phyloP scores from a whole-genome alignment of 2,797 vertebrate genomes.

The Setipinna tenuifilis region DNA sequence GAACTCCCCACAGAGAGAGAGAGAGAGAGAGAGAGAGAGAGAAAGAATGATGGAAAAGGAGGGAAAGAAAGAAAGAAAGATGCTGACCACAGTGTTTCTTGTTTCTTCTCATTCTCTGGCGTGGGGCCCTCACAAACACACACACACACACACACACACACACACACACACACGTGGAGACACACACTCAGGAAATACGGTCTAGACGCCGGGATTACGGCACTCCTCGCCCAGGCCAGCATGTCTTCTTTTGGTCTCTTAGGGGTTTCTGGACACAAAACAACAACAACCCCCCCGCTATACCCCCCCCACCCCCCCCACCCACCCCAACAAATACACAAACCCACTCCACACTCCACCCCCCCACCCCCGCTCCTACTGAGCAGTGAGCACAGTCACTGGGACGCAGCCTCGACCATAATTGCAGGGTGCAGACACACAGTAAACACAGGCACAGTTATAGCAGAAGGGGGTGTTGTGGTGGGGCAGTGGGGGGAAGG shows the following conservation, averaged over 20 bases:
- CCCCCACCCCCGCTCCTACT: no score
- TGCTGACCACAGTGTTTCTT: background rate
- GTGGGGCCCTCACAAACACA: background rate
- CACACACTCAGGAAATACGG: slow-evolving; percentile 46
- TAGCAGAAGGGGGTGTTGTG: background rate
- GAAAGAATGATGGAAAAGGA: background rate
- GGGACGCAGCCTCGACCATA: background rate
- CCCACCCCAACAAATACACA: background rate
- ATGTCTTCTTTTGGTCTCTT: slow-evolving; percentile 24
- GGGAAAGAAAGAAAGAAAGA: background rate
- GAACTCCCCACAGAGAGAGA: background rate
- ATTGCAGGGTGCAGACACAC: background rate
- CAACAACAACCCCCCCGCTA: background rate
- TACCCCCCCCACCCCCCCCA: background rate
- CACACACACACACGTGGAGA: slow-evolving; percentile 16
- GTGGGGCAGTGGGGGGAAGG: no score
- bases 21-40: background rate
- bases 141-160: background rate
- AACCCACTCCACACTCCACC: background rate
- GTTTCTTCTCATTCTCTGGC: slow-evolving; percentile 1
- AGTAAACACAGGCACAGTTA: background rate
- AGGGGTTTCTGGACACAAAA: background rate
- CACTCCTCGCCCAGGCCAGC: slow-evolving; percentile 60
- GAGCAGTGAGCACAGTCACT: background rate
- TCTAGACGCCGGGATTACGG: slow-evolving; percentile 48